Evolutionary conservation across 2,797 vertebrate species (phyloP).

Genomic region (Hephaestus fuliginosus): DNA sequence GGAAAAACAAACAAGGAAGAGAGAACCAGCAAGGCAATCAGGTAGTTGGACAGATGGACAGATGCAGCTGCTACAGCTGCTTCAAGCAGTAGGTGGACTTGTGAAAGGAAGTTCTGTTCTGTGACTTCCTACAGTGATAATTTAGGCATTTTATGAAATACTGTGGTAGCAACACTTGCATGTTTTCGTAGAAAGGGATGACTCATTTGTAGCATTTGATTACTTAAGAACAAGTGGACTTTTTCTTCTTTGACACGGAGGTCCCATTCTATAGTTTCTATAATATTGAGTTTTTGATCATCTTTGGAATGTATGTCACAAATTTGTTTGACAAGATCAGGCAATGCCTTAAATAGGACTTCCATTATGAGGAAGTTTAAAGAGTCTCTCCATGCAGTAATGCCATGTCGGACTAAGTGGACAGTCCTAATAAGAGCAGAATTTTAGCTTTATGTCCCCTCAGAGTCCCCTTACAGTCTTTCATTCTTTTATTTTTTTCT

Average conservation of each 20-base stretch:
- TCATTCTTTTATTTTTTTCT: not conserved
- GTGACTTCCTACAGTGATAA: constrained; percentile 37
- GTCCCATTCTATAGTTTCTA: not conserved
- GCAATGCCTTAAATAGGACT: not conserved
- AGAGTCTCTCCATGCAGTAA: not conserved
- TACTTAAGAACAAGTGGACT: not conserved
- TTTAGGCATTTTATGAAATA: constrained; percentile 41
- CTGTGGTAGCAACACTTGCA: not conserved
- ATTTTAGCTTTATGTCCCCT: constrained; percentile 29
- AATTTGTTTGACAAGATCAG: not conserved
- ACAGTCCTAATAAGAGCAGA: constrained; percentile 16
- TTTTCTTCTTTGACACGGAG: not conserved
- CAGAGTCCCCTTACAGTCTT: constrained; percentile 11
- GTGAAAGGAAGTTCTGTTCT: constrained; percentile 58
- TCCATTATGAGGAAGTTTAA: not conserved
- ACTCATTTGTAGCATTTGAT: constrained; percentile 30
- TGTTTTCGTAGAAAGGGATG: constrained; percentile 21
- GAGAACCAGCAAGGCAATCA: constrained; percentile 5
- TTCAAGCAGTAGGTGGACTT: constrained; percentile 22
- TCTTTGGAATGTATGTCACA: not conserved
- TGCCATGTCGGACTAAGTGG: constrained; percentile 3
- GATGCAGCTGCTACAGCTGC: constrained; percentile 37
- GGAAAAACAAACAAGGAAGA: constrained; percentile 45
- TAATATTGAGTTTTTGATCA: not conserved
- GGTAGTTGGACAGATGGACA: constrained; percentile 27